Conservation (phyloP, 2,888 invertebrate species). For the Ectobius pallidus region DNA sequence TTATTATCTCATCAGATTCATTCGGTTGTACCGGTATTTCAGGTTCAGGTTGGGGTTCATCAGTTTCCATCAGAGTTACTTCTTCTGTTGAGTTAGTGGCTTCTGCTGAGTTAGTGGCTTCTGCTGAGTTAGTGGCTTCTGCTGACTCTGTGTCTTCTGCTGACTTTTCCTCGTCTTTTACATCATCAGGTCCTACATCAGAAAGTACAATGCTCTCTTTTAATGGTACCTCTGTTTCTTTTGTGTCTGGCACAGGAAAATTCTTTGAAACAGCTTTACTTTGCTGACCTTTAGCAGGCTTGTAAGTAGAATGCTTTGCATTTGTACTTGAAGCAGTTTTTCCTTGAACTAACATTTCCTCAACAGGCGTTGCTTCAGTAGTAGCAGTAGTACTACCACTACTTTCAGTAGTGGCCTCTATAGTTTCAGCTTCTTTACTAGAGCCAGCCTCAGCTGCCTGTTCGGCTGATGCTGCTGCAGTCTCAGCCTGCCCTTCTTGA, state of each 20-base stretch:
- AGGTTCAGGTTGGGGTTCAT: background rate
- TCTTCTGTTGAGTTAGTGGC: too few species aligned
- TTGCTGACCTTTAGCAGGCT: background rate
- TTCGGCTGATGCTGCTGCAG: background rate
- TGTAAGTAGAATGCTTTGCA: background rate
- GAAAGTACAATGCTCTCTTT: too few species aligned
- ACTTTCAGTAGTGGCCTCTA: background rate
- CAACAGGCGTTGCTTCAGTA: background rate
- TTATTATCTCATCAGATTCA: conserved; percentile 29
- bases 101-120: too few species aligned
- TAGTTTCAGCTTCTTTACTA: too few species aligned
- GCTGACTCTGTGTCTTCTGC: too few species aligned
- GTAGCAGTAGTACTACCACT: too few species aligned
- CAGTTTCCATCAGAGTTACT: background rate
- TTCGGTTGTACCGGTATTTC: background rate
- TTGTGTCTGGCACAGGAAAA: background rate
- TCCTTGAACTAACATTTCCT: background rate
- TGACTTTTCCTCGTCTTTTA: too few species aligned
- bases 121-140: too few species aligned
- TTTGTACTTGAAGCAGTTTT: background rate
- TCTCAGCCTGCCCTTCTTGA: background rate
- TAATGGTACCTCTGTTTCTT: background rate
- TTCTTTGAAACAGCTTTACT: background rate
- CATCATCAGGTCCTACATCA: too few species aligned
- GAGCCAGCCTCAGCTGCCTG: too few species aligned